Conservation (phyloP, 2,113 vertebrate genomes). For the Heterochromis multidens region DNA sequence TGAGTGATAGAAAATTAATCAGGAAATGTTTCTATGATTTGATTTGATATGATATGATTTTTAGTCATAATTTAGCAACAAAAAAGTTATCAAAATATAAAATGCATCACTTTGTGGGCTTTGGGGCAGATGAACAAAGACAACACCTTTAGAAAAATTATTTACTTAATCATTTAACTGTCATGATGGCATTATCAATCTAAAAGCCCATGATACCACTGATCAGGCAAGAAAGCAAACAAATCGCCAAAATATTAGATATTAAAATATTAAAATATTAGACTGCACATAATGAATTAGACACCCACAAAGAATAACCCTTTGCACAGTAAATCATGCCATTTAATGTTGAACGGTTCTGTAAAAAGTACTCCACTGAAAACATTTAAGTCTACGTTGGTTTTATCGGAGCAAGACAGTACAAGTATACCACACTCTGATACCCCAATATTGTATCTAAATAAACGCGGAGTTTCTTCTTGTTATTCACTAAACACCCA, state of each 20-base stretch:
- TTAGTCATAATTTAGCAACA: neutral
- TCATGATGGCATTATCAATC: neutral
- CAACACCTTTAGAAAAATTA: neutral
- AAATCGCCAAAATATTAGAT: neutral
- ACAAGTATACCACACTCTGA: neutral
- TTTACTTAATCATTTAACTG: neutral
- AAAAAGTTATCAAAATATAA: neutral
- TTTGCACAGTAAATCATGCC: neutral
- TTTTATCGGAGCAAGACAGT: no score
- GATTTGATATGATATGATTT: no score
- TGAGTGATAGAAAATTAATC: no score
- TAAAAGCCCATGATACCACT: neutral
- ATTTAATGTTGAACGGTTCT: neutral
- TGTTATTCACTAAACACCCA: neutral
- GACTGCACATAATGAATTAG: neutral
- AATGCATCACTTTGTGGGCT: neutral
- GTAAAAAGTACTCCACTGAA: neutral
- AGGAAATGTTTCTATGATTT: no score
- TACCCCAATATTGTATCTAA: neutral
- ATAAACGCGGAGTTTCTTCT: neutral
- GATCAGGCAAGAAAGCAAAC: neutral
- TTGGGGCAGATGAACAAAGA: neutral
- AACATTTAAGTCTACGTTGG: neutral
- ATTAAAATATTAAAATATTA: no score
- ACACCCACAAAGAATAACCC: neutral